Evolutionary conservation across 1,140 invertebrate species (phyloP), one percentile per base, ranked within the genome.

Genomic region (Zaprionus ghesquierei): DNA sequence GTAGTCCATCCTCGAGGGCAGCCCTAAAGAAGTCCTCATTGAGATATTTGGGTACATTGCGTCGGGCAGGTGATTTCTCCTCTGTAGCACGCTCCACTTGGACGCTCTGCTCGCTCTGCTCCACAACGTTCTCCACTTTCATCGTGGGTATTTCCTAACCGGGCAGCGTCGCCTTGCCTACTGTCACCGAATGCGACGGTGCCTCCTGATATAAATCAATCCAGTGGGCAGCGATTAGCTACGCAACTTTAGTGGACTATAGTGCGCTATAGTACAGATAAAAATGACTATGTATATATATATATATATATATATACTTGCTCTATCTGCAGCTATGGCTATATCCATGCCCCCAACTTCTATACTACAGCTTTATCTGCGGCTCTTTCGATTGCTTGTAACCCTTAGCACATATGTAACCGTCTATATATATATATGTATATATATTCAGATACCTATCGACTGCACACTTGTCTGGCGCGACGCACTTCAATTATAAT

Each of bases 11-110:
- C 63, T 91, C 90, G 5, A 91, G 25, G 0, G 90, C 90, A 0
- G 84, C 77, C 72, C 90, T 91, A 59, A 91, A 91, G 50, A 91
- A 91, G 13, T 80, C 71, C 66, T 91, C 68, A 55, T 91, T 91
- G 5, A 91, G 73, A 64, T 91, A 91, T 33, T 85, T 84, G 53
- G 90, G 90, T 33, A 78, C 74, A 1, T 73, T 75, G 15, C 49
- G 54, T 1, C 35, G 8, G 35, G 35, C 6, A n/a, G n/a, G n/a
- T n/a, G n/a, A n/a, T n/a, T 41, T 64, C 50, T 72, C 53, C 33
- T 75, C 73, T 59, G 8, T 1, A 0, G 5, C 27, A 25, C 25
- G 25, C 25, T 80, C 74, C 58, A 91, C 69, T n/a, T n/a, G n/a
- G 35, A n/a, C 35, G 35, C n/a, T 38, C 58, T 90, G 86, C 89